phyloP scores from a whole-genome alignment of 2,113 vertebrate species.

The Ramphastos sulfuratus region DNA sequence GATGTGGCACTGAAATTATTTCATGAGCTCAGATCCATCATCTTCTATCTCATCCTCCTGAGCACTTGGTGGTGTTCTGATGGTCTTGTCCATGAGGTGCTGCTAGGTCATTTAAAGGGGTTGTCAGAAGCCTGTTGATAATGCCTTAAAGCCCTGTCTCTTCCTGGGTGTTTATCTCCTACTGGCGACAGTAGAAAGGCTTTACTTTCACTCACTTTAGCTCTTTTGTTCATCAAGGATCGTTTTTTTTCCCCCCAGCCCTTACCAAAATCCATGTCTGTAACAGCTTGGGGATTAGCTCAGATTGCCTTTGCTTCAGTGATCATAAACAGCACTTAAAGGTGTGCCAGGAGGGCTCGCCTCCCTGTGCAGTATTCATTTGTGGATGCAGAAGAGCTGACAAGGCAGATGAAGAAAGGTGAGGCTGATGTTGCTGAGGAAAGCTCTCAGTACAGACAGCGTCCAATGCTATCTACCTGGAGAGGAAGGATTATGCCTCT shows the following conservation, averaged over 20 bases:
- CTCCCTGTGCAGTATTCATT: background rate
- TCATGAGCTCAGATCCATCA: background rate
- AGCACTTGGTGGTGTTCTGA: background rate
- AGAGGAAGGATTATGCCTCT: background rate
- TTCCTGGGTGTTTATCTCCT: background rate
- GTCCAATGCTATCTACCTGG: background rate
- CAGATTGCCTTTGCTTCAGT: background rate
- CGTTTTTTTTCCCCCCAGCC: background rate
- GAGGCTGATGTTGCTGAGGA: background rate
- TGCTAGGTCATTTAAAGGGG: background rate
- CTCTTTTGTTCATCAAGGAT: background rate
- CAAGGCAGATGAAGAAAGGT: background rate
- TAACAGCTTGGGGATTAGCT: background rate
- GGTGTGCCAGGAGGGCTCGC: background rate
- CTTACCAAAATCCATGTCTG: background rate
- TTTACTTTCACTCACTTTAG: background rate
- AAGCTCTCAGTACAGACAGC: background rate
- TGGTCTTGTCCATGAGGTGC: background rate
- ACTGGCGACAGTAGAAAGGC: background rate
- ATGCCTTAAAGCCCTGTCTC: background rate
- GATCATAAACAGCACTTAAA: background rate
- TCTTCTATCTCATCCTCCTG: background rate
- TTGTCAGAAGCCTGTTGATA: background rate
- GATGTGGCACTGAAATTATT: background rate
- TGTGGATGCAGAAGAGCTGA: background rate